Evolutionary conservation across 2,113 vertebrate species (phyloP), one percentile per base, ranked within the genome.

Genomic region (Serilophus lunatus): DNA sequence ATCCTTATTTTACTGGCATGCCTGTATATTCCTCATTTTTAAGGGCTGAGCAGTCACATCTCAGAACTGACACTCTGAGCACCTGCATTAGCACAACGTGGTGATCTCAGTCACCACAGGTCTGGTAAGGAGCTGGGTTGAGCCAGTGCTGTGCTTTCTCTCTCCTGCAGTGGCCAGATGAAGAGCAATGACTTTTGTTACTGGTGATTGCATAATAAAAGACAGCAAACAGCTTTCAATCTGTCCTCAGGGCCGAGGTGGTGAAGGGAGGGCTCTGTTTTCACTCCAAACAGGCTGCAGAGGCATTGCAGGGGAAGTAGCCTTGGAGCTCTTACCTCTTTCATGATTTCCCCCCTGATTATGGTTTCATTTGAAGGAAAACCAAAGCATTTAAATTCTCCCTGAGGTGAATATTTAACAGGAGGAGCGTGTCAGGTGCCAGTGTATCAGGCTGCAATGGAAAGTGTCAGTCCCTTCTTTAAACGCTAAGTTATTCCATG

Each of bases 61-160:
- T 66, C 47, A 36, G 7, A 33, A 35, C 3, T 20, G 57, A 6
- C 70, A 80, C 49, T 44, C 59, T 57, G n/a, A 44, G 59, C 47
- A 22, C 31, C 35, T 36, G n/a, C 22, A 2, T 28, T 59, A 42
- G 19, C 35, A 7, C 12, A 12, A 3, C 4, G 17, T 19, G 23
- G 38, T 29, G 24, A 18, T 68, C 0, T 1, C 44, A 13, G 8
- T 59, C 38, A 5, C 22, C 26, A 3, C 29, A 0, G 5, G 10
- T 11, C 28, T 26, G 4, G 8, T 29, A 8, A 59, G 25, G 60
- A 64, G 60, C 28, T 35, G 36, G 33, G 36, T 3, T 28, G 31
- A 75, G 70, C 8, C 9, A 16, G 2, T 36, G 47, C 64, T 68
- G 18, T 66, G 47, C 61, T 42, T 60, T 70, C 57, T 69, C 13